Conservation (phyloP, 2,888 invertebrate genomes). For the Hemistola chrysoprasaria region DNA sequence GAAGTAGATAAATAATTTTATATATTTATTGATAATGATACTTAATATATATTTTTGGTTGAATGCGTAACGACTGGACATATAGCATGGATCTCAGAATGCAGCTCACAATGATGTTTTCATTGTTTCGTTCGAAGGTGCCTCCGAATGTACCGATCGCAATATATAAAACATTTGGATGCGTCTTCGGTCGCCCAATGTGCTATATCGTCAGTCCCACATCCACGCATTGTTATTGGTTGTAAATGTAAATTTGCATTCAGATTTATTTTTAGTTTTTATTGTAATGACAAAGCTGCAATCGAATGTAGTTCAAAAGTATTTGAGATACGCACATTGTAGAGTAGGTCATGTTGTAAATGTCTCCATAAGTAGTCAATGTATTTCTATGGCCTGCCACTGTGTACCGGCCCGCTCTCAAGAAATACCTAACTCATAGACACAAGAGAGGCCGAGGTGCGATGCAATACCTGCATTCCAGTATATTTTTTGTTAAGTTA, state of each 20-base stretch:
- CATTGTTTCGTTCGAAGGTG: constrained; percentile 47
- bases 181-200: constrained; percentile 54
- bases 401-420: constrained; percentile 7
- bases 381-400: constrained; percentile 40
- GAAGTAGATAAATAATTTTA: constrained; percentile 62
- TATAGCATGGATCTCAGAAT: constrained; percentile 81
- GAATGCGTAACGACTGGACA: constrained; percentile 75
- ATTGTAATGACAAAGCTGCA: constrained; percentile 67
- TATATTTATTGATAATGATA: constrained; percentile 56
- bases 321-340: constrained; percentile 76
- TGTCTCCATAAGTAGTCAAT: constrained; percentile 43
- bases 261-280: constrained; percentile 74
- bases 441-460: constrained; percentile 60
- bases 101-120: constrained; percentile 67
- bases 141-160: constrained; percentile 36
- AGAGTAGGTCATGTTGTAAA: constrained; percentile 62
- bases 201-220: constrained; percentile 73
- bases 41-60: constrained; percentile 54
- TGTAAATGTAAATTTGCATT: constrained; percentile 69
- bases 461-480: constrained; percentile 83
- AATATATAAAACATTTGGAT: constrained; percentile 34
- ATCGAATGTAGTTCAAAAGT: constrained; percentile 76
- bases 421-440: constrained; percentile 24
- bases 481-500: constrained; percentile 64
- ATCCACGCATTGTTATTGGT: constrained; percentile 72